Conservation (phyloP, 2,113 vertebrate species). For the Festucalex cinctus region DNA sequence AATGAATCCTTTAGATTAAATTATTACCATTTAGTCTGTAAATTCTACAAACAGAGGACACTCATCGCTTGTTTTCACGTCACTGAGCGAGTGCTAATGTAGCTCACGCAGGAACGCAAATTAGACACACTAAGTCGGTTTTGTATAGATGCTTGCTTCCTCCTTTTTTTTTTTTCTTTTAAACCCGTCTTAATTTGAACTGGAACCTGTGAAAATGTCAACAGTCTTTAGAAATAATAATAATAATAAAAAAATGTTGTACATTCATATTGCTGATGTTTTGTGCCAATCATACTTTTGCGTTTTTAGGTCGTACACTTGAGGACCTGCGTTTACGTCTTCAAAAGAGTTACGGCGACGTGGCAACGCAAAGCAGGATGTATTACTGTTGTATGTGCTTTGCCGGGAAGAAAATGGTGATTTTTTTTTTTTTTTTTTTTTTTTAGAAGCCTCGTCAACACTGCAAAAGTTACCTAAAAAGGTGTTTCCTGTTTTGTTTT, state of each 20-base stretch:
- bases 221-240: slow-evolving; percentile 32
- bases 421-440: too few species aligned
- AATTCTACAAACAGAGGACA: slow-evolving; percentile 3
- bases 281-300: slow-evolving; percentile 61
- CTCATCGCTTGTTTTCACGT: slow-evolving; percentile 55
- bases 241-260: slow-evolving; percentile 25
- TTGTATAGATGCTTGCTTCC: slow-evolving; percentile 59
- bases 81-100: slow-evolving; percentile 35
- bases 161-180: slow-evolving; percentile 24
- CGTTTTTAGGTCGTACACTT: slow-evolving; percentile 67
- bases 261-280: slow-evolving; percentile 44
- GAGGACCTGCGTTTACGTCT: slow-evolving; percentile 60
- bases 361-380: slow-evolving; percentile 68
- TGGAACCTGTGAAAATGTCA: slow-evolving; percentile 62
- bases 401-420: slow-evolving; percentile 53
- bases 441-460: slow-evolving; percentile 82
- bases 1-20: background rate
- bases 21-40: background rate
- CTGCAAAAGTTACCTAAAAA: slow-evolving; percentile 78
- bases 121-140: slow-evolving; percentile 31
- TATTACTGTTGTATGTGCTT: slow-evolving; percentile 8
- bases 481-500: slow-evolving; percentile 73
- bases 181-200: slow-evolving; percentile 51
- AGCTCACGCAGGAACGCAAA: slow-evolving; percentile 32
- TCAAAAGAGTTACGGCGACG: slow-evolving; percentile 37